Evolutionary conservation across 1,140 invertebrate genomes (phyloP).

Genomic region (Aethina tumida): DNA sequence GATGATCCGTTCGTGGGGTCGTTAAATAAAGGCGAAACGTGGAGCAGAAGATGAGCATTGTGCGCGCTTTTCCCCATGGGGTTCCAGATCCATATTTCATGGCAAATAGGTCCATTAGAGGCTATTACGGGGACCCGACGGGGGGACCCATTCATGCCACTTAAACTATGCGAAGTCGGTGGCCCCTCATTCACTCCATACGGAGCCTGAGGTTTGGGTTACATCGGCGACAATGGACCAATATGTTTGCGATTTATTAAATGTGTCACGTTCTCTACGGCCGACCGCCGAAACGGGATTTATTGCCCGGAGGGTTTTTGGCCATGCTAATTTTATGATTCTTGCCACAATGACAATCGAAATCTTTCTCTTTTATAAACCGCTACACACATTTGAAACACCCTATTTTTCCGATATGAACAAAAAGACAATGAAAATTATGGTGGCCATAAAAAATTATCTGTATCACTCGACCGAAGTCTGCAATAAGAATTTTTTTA

Average conservation of each 20-base stretch:
- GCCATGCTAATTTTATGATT: no score
- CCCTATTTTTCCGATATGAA: no score
- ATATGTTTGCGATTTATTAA: slow-evolving; percentile 27
- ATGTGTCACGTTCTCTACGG: slow-evolving; percentile 20
- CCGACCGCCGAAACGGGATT: no score
- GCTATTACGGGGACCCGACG: slow-evolving; percentile 27
- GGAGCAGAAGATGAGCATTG: slow-evolving; percentile 12
- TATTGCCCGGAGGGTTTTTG: no score
- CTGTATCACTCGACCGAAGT: no score
- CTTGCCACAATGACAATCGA: no score
- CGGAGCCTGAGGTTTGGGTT: slow-evolving; percentile 24
- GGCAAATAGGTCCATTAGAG: slow-evolving; percentile 30
- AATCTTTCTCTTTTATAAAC: no score
- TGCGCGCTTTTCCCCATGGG: slow-evolving; percentile 16
- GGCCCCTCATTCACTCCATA: slow-evolving; percentile 19
- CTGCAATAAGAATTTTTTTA: no score
- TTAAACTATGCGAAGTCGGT: background rate
- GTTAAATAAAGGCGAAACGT: background rate
- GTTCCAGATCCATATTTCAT: slow-evolving; percentile 28
- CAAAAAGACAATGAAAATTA: no score
- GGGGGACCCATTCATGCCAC: slow-evolving; percentile 4
- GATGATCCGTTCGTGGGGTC: slow-evolving; percentile 2
- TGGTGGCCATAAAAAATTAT: no score
- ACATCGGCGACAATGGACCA: slow-evolving; percentile 24
- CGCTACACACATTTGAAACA: no score